Evolutionary conservation across 2,797 vertebrate genomes (phyloP).

Genomic region (Phoeniculus purpureus): DNA sequence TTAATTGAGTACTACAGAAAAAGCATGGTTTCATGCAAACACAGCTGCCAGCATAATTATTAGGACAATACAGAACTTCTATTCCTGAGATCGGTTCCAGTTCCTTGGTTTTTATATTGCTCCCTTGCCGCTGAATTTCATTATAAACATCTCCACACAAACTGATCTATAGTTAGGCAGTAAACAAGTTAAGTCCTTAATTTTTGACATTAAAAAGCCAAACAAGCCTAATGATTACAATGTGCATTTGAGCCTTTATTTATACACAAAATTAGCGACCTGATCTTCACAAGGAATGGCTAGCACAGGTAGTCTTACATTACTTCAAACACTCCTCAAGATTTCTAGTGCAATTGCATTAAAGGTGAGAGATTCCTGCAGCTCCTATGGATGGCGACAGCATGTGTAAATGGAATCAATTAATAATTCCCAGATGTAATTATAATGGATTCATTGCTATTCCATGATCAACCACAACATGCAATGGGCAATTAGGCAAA

Average conservation of each 20-base stretch:
- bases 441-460: constrained; percentile 59
- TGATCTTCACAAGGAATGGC: not conserved
- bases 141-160: constrained; percentile 65
- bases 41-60: constrained; percentile 67
- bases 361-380: constrained; percentile 4
- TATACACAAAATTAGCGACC: not conserved
- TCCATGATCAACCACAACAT: constrained; percentile 42
- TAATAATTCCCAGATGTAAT: constrained; percentile 65
- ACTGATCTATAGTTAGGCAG: constrained; percentile 56
- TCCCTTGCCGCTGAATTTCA: constrained; percentile 67
- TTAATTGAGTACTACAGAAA: constrained; percentile 69
- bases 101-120: constrained; percentile 70
- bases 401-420: constrained; percentile 58
- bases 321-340: not conserved
- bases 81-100: constrained; percentile 61
- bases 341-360: constrained; percentile 3
- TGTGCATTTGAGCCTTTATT: constrained; percentile 2
- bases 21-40: constrained; percentile 66
- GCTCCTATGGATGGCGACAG: constrained; percentile 15
- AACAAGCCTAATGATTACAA: constrained; percentile 31
- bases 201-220: constrained; percentile 51
- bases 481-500: constrained; percentile 41
- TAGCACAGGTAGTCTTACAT: not conserved
- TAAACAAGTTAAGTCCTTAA: constrained; percentile 58
- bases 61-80: constrained; percentile 66